Percentiles rank a stretch among this genome's conserved stretches.
Evolutionary conservation across 2,888 invertebrate species (phyloP).

Genomic region (Brenthis hecate): DNA sequence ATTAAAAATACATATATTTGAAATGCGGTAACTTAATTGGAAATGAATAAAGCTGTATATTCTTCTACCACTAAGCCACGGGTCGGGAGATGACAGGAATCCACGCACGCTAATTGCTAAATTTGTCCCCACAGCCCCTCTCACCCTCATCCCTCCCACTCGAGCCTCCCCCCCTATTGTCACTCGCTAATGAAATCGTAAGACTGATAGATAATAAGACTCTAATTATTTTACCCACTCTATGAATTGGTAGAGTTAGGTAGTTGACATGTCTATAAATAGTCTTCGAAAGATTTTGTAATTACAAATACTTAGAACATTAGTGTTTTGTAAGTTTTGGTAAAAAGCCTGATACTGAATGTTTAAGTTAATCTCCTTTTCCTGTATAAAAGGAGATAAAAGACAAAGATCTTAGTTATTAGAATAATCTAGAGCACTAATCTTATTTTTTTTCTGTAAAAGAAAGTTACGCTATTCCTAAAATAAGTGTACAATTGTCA

Average conservation of each 20-base stretch:
- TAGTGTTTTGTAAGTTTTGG: no score
- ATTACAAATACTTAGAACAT: not conserved
- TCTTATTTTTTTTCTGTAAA: no score
- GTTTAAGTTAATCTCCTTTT: no score
- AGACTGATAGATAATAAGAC: conserved; percentile 34
- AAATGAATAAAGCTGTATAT: conserved; percentile 37
- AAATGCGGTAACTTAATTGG: conserved; percentile 26
- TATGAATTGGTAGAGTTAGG: conserved; percentile 3
- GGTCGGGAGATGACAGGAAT: conserved; percentile 44
- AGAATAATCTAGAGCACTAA: no score
- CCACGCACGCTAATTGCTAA: conserved; percentile 72
- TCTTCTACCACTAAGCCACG: conserved; percentile 53
- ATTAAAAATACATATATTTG: not conserved
- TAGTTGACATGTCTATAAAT: not conserved
- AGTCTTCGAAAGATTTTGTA: not conserved
- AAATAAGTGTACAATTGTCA: no score
- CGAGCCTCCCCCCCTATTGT: conserved; percentile 49
- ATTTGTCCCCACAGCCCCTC: conserved; percentile 48
- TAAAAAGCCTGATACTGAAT: no score
- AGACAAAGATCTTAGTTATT: no score
- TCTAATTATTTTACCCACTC: conserved; percentile 23
- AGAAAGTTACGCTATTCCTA: no score
- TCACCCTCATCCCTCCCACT: conserved; percentile 5
- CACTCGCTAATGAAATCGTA: conserved; percentile 41
- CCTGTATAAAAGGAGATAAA: no score